Conservation (phyloP, 2,888 invertebrate species). For the Subacronicta megacephala region DNA sequence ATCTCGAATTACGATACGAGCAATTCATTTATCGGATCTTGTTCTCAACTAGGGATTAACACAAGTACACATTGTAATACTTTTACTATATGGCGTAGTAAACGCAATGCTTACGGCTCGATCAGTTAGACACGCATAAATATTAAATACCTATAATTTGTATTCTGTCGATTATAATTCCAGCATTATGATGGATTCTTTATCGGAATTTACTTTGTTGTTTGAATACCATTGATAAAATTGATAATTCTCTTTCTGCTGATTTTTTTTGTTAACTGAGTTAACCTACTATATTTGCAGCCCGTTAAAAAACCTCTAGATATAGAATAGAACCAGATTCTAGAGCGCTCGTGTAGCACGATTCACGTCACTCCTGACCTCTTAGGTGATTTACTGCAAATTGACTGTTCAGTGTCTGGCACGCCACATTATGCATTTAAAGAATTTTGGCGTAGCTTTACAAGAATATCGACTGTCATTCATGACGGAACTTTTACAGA, state of each 20-base stretch:
- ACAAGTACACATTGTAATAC: constrained; percentile 9
- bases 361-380: constrained; percentile 56
- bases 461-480: constrained; percentile 42
- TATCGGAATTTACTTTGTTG: too few species aligned
- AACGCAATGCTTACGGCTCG: constrained; percentile 7
- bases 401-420: constrained; percentile 61
- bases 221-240: too few species aligned
- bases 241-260: too few species aligned
- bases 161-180: constrained; percentile 2
- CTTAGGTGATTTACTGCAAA: constrained; percentile 75
- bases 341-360: constrained; percentile 47
- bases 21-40: constrained; percentile 23
- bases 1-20: constrained; percentile 36
- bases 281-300: not conserved
- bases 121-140: constrained; percentile 14
- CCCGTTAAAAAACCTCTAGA: constrained; percentile 5
- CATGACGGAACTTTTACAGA: too few species aligned
- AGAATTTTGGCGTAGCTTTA: constrained; percentile 22
- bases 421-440: constrained; percentile 51
- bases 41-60: constrained; percentile 24
- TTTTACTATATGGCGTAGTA: constrained; percentile 10
- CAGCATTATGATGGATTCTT: too few species aligned
- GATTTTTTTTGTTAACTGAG: not conserved
- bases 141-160: constrained; percentile 21
- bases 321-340: constrained; percentile 26